Conservation (phyloP, 2,888 invertebrate species). For the Acrobeloides nanus region DNA sequence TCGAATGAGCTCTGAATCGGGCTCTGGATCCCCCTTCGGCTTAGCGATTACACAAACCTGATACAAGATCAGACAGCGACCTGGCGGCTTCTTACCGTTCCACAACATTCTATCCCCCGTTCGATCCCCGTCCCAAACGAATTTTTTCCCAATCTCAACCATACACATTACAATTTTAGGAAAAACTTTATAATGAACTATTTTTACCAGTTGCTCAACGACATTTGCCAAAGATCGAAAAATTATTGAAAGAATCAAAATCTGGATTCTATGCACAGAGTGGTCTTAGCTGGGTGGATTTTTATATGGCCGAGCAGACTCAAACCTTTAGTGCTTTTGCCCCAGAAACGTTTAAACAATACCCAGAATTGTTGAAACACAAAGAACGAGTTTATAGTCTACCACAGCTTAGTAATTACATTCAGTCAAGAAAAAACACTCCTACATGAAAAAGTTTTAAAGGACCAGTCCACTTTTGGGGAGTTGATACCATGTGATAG, state of each 20-base stretch:
- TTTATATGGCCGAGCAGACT: not conserved
- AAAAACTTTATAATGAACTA: constrained; percentile 7
- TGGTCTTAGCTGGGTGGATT: constrained; percentile 7
- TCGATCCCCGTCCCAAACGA: too few relatives aligned
- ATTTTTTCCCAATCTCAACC: too few relatives aligned
- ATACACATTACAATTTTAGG: constrained; percentile 1
- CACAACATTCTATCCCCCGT: too few relatives aligned
- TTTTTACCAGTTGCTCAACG: constrained; percentile 2
- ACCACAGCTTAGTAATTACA: not conserved
- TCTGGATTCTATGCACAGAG: constrained; percentile 5
- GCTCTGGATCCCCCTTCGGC: too few relatives aligned
- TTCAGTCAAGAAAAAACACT: not conserved
- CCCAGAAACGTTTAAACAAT: not conserved
- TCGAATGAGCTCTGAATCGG: too few relatives aligned
- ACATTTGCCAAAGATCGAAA: constrained; percentile 5
- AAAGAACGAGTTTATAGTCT: not conserved
- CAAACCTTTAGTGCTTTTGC: not conserved
- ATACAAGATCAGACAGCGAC: too few relatives aligned
- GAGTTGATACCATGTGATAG: too few relatives aligned
- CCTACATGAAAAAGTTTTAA: too few relatives aligned
- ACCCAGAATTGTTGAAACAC: constrained; percentile 1
- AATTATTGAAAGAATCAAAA: not conserved
- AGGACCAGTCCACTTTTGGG: too few relatives aligned
- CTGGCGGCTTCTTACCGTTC: too few relatives aligned
- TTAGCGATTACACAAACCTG: too few relatives aligned